phyloP scores from a whole-genome alignment of 2,888 invertebrate species.

The Rotaria sp. region DNA sequence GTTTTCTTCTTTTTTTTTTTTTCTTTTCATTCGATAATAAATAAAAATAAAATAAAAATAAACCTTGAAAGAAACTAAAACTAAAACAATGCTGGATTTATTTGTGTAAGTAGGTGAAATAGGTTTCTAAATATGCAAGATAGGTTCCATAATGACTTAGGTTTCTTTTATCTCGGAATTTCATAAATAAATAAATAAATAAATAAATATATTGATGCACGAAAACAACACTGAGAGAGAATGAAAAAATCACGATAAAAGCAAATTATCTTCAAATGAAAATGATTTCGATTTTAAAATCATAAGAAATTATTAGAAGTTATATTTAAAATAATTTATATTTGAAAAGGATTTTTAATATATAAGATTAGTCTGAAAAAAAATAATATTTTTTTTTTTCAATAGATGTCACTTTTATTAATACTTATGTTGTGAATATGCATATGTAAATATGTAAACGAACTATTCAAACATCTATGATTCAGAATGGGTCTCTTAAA shows the following conservation, averaged over 20 bases:
- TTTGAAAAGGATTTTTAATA: not conserved
- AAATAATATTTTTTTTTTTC: not conserved
- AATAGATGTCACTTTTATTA: not conserved
- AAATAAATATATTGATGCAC: not conserved
- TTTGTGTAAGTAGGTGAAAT: too few species aligned
- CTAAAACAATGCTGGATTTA: too few species aligned
- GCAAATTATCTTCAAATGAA: not conserved
- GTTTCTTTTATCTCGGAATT: not conserved
- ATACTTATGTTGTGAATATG: not conserved
- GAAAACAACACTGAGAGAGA: not conserved
- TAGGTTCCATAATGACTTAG: too few species aligned
- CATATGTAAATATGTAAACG: not conserved
- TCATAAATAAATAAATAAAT: conserved; percentile 14
- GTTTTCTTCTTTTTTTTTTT: too few species aligned
- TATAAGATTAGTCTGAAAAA: not conserved
- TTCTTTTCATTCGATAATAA: too few species aligned
- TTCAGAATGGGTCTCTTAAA: not conserved
- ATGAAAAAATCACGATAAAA: not conserved
- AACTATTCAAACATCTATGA: not conserved
- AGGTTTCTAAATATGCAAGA: too few species aligned
- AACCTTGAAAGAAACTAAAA: too few species aligned
- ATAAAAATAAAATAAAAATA: too few species aligned
- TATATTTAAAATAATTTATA: not conserved
- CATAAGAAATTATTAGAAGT: not conserved
- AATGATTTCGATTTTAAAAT: not conserved